A percentile compares a stretch with the other conserved stretches of the same genome.
These are phyloP conservation scores for Aleiodes leptofemur DNA, from an alignment of 2,888 invertebrate species.

Conservation along the genomic window DNA sequence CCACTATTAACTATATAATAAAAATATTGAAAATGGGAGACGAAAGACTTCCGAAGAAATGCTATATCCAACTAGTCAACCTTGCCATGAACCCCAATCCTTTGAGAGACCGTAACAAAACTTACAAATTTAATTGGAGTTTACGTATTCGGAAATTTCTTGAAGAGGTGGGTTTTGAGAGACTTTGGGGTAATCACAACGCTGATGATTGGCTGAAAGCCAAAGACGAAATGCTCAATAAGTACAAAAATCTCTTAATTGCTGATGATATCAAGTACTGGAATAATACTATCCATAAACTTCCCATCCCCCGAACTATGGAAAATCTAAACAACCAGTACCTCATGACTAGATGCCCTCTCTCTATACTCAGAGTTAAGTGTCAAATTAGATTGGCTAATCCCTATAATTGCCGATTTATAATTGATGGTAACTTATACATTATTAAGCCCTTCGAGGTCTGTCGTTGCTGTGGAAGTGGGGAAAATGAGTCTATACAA, in stretches of 20 bases:
- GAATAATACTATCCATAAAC: background rate
- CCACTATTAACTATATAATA: conserved; percentile 28
- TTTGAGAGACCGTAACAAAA: background rate
- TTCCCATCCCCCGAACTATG: background rate
- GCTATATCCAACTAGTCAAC: too few relatives aligned
- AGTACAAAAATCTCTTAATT: background rate
- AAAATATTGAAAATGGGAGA: conserved; percentile 9
- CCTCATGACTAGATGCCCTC: background rate
- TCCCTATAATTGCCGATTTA: background rate
- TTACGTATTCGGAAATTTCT: conserved; percentile 30
- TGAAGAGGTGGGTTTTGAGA: background rate
- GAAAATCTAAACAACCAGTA: too few relatives aligned
- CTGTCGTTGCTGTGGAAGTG: too few relatives aligned
- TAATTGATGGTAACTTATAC: too few relatives aligned
- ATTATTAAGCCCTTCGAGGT: too few relatives aligned
- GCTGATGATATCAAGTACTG: background rate
- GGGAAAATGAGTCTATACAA: too few relatives aligned
- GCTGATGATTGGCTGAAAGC: background rate
- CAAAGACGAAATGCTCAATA: background rate
- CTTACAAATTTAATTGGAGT: conserved; percentile 33
- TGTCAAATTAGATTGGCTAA: background rate
- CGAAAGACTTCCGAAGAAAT: too few relatives aligned
- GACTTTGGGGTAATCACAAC: conserved; percentile 34
- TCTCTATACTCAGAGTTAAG: background rate
- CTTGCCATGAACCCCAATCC: conserved; percentile 2